These are phyloP conservation scores for Telmatherina bonti DNA, from an alignment of 2,797 vertebrate species.

Conservation along the genomic window DNA sequence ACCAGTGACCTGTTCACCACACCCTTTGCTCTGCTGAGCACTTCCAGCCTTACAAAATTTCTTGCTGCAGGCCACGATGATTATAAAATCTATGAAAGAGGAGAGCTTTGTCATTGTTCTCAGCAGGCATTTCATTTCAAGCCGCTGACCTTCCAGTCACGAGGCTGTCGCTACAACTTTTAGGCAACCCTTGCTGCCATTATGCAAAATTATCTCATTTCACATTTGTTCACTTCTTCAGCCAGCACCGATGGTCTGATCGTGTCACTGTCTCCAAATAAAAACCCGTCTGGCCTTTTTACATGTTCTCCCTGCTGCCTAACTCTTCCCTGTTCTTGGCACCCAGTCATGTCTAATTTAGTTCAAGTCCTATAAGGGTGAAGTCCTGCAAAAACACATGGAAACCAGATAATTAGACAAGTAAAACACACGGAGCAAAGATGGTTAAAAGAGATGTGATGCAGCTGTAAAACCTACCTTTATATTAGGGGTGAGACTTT, in stretches of 20 bases:
- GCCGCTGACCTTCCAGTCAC: constrained; percentile 66
- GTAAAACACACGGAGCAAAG: constrained; percentile 32
- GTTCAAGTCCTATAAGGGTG: constrained; percentile 54
- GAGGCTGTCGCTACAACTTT: constrained; percentile 49
- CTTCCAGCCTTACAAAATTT: background rate
- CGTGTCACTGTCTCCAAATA: constrained; percentile 56
- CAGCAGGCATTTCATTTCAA: constrained; percentile 46
- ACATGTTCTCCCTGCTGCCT: constrained; percentile 66
- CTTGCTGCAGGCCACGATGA: constrained; percentile 35
- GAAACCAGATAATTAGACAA: constrained; percentile 53
- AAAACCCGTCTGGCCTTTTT: constrained; percentile 77
- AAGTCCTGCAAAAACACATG: constrained; percentile 59
- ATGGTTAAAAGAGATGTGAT: constrained; percentile 36
- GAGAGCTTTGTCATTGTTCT: constrained; percentile 45
- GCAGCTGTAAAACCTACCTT: constrained; percentile 16
- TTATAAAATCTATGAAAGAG: constrained; percentile 32
- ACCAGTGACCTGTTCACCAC: constrained; percentile 38
- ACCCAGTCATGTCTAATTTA: constrained; percentile 72
- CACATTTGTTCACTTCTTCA: constrained; percentile 61
- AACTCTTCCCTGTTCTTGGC: constrained; percentile 56
- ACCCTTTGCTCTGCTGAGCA: constrained; percentile 12
- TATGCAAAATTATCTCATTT: constrained; percentile 73
- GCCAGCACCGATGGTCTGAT: constrained; percentile 64
- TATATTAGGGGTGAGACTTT: too few relatives aligned
- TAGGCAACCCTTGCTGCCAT: constrained; percentile 56